Base-by-base conservation (phyloP, 23 tunicate genomes). In the Ascidia mentula region DNA sequence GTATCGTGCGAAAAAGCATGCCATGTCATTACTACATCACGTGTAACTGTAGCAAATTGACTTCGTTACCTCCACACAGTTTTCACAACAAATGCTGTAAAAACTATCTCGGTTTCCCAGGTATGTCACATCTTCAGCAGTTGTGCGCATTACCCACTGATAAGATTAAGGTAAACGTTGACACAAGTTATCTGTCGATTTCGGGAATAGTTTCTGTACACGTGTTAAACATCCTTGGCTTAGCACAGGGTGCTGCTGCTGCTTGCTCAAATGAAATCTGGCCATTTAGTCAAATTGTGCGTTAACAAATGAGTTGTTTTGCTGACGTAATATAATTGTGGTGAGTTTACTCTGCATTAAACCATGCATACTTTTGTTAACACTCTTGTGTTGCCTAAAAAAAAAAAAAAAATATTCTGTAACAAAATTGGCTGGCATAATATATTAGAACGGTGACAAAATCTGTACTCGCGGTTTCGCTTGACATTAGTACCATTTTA, bases 401-500 rank as follows among this genome's bases (percentile, higher is more conserved):
- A n/a, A n/a, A n/a, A n/a, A n/a, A n/a, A n/a, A n/a, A n/a, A n/a
- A n/a, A n/a, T n/a, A n/a, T n/a, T n/a, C n/a, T n/a, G n/a, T n/a
- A n/a, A n/a, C n/a, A n/a, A n/a, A n/a, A n/a, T n/a, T n/a, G n/a
- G n/a, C n/a, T n/a, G n/a, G n/a, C n/a, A n/a, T n/a, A n/a, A n/a
- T n/a, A n/a, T n/a, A n/a, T n/a, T n/a, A n/a, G n/a, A n/a, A n/a
- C n/a, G n/a, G n/a, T n/a, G n/a, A 9, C 28, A 9, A 53, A 53
- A 53, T 36, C 37, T 31, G 24, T 36, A 40, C 31, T 36, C 18
- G 65, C 65, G 22, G 65, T 20, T 28, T 34, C 20, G 37, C 36
- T 24, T 72, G 36, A 32, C 40, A 37, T 72, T 72, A 72, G 76
- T 9, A 20, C 37, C 40, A 72, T 72, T 72, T 35, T 72, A 72